Percentiles rank a stretch among this genome's conserved stretches.
These are phyloP conservation scores for Drosophila robusta DNA, from an alignment of 2,888 invertebrate species.

Conservation along the genomic window DNA sequence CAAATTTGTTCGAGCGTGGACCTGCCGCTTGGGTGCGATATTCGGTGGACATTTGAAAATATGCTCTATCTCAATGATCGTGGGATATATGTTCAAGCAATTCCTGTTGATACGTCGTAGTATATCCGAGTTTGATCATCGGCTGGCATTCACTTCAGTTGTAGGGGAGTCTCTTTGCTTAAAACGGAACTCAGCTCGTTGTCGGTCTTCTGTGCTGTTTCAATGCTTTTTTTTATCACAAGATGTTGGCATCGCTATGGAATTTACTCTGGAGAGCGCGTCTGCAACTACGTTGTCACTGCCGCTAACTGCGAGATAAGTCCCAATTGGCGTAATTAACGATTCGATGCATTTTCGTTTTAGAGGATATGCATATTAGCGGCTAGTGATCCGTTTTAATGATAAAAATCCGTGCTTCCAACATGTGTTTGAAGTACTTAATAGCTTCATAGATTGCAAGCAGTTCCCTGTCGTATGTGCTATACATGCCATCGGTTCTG, in stretches of 20 bases:
- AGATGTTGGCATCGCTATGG: conserved; percentile 4
- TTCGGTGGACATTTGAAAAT: conserved; percentile 1
- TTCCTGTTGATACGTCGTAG: conserved; percentile 7
- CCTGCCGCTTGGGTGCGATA: conserved; percentile 4
- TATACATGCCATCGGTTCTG: too few species aligned
- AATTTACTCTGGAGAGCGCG: too few species aligned
- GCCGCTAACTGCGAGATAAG: too few species aligned
- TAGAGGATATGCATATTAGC: conserved; percentile 2
- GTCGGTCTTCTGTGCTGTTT: not conserved
- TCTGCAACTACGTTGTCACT: too few species aligned
- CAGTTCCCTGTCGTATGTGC: too few species aligned
- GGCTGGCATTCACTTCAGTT: not conserved
- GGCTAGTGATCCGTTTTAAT: conserved; percentile 7
- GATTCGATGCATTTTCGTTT: conserved; percentile 13
- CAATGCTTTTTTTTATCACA: not conserved
- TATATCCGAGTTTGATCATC: not conserved
- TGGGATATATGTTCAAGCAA: conserved; percentile 2
- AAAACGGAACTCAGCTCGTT: not conserved
- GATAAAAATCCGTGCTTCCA: conserved; percentile 10
- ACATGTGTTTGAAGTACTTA: conserved; percentile 11
- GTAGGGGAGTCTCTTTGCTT: not conserved
- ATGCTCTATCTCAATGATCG: not conserved
- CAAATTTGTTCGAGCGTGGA: not conserved
- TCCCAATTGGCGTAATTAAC: not conserved
- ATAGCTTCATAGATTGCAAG: conserved; percentile 8